Evolutionary conservation across 2,113 vertebrate genomes (phyloP).

Genomic region (Climacteris rufus): DNA sequence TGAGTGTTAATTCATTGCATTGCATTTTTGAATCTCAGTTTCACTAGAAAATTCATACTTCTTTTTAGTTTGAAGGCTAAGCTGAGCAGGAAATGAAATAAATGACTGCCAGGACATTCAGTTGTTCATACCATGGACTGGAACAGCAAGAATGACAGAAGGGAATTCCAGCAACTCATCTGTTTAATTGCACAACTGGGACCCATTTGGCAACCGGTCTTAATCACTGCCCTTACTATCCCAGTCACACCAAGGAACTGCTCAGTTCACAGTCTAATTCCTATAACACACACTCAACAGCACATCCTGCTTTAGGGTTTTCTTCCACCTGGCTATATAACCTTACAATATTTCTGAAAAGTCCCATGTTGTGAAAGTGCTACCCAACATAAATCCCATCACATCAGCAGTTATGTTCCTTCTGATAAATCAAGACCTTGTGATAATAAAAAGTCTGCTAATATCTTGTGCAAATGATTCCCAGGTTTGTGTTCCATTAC

Average conservation of each 20-base stretch:
- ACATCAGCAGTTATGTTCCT: not conserved
- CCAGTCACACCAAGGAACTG: not conserved
- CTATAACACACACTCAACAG: not conserved
- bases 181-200: not conserved
- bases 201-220: not conserved
- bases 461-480: not conserved
- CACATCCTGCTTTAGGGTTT: not conserved
- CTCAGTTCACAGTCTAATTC: not conserved
- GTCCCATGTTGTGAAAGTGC: not conserved
- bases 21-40: not conserved
- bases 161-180: not conserved
- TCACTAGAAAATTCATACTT: not conserved
- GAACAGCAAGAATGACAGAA: not conserved
- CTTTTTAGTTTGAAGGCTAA: not conserved
- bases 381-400: not conserved
- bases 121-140: not conserved
- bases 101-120: not conserved
- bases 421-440: not conserved
- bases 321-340: not conserved
- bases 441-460: not conserved
- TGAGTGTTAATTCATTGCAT: not conserved
- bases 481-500: not conserved
- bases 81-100: constrained; percentile 40
- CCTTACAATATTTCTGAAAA: not conserved
- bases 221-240: not conserved